Conservation (phyloP, 2,797 vertebrate species). For the Todus mexicanus region DNA sequence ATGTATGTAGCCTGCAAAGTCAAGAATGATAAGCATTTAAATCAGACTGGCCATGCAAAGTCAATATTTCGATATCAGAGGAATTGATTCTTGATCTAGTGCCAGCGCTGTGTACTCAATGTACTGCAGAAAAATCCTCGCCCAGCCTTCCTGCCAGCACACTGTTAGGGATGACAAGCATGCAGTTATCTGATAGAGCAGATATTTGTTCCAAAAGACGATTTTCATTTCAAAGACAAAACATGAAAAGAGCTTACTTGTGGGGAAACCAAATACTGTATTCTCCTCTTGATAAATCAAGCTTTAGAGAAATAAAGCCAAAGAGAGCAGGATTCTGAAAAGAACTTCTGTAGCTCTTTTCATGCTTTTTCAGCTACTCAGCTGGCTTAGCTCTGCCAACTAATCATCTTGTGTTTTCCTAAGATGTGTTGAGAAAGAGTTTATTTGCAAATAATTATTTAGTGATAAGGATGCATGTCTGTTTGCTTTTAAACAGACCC, state of each 20-base stretch:
- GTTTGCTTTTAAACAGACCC: constrained; percentile 40
- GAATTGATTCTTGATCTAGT: constrained; percentile 66
- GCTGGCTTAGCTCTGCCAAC: constrained; percentile 26
- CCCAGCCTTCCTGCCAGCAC: constrained; percentile 60
- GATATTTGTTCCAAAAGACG: constrained; percentile 61
- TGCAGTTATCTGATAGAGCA: constrained; percentile 61
- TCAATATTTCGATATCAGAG: constrained; percentile 69
- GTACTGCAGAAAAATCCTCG: constrained; percentile 57
- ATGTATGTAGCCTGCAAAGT: constrained; percentile 48
- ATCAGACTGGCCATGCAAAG: constrained; percentile 59
- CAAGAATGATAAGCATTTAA: constrained; percentile 66
- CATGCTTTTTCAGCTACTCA: constrained; percentile 45
- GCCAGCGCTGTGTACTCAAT: constrained; percentile 59
- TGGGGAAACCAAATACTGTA: constrained; percentile 64
- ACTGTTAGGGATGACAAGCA: constrained; percentile 55
- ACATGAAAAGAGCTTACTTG: constrained; percentile 67
- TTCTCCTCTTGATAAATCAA: constrained; percentile 66
- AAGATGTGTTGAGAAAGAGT: constrained; percentile 44
- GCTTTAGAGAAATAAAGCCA: constrained; percentile 56
- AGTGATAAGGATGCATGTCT: constrained; percentile 14
- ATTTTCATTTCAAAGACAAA: constrained; percentile 77
- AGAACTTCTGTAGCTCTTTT: constrained; percentile 59
- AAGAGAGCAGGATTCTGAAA: constrained; percentile 55
- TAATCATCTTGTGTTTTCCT: constrained; percentile 44
- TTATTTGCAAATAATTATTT: constrained; percentile 42